These are phyloP conservation scores for Psococerastis gibbosa DNA, from an alignment of 2,888 invertebrate genomes.

Conservation along the genomic window DNA sequence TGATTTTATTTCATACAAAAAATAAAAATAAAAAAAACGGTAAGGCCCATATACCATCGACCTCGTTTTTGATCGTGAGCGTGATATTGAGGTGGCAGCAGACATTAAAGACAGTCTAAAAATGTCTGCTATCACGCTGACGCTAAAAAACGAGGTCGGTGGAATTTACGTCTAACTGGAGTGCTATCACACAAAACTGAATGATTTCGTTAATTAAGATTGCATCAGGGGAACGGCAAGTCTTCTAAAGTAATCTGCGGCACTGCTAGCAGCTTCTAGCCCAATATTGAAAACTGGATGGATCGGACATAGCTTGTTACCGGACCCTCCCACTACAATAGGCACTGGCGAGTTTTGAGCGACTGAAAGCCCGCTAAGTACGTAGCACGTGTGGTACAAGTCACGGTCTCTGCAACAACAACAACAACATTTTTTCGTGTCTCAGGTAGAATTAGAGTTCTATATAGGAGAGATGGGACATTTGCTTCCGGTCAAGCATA, in stretches of 20 bases:
- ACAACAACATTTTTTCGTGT: slow-evolving; percentile 6
- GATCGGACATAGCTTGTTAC: slow-evolving; percentile 50
- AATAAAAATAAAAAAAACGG: too few relatives aligned
- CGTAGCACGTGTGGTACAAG: slow-evolving; percentile 94
- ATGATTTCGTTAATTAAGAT: slow-evolving; percentile 9
- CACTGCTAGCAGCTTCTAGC: slow-evolving; percentile 37
- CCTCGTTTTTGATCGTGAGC: too few relatives aligned
- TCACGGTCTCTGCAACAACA: slow-evolving; percentile 50
- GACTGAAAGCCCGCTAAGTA: slow-evolving; percentile 81
- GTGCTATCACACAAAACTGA: too few relatives aligned
- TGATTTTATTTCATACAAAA: too few relatives aligned
- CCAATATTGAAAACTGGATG: slow-evolving; percentile 74
- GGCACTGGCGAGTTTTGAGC: slow-evolving; percentile 47
- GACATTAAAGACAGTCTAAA: too few relatives aligned
- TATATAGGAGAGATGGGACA: too few relatives aligned
- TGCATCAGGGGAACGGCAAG: slow-evolving; percentile 16
- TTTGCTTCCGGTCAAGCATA: too few relatives aligned
- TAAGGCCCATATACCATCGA: too few relatives aligned
- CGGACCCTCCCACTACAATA: slow-evolving; percentile 39
- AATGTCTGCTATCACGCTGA: too few relatives aligned
- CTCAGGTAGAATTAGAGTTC: background rate
- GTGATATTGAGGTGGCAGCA: too few relatives aligned
- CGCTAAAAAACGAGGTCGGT: too few relatives aligned
- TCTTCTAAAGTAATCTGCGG: slow-evolving; percentile 28
- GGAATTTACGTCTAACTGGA: too few relatives aligned